A percentile compares a stretch with the other conserved stretches of the same genome.
phyloP scores from a whole-genome alignment of 1,140 invertebrate genomes.

The Antheraea pernyi region DNA sequence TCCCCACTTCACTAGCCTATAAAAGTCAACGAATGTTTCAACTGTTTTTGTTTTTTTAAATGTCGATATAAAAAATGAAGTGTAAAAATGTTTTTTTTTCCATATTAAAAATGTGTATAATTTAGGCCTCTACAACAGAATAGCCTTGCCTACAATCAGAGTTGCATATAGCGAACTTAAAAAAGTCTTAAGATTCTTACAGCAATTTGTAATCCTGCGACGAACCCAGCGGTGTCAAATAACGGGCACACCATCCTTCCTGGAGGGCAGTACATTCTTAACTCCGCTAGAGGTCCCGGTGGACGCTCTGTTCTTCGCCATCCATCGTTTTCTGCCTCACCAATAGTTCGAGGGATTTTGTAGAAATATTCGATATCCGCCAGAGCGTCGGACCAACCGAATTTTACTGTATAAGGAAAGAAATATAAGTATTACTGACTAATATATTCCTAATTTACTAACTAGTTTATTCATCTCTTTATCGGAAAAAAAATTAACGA shows the following conservation, averaged over 20 bases:
- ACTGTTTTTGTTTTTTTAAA: too few species aligned
- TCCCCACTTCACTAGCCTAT: too few species aligned
- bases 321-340: conserved; percentile 54
- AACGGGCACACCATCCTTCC: conserved; percentile 47
- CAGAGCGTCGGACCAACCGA: conserved; percentile 61
- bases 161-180: too few species aligned
- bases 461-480: too few species aligned
- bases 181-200: conserved; percentile 42
- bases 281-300: conserved; percentile 38
- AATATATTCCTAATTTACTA: too few species aligned
- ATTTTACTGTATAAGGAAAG: conserved; percentile 52
- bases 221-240: conserved; percentile 60
- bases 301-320: conserved; percentile 58
- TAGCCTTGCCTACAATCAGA: too few species aligned
- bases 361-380: conserved; percentile 69
- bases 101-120: too few species aligned
- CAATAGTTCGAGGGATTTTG: conserved; percentile 62
- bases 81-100: too few species aligned
- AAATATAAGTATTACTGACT: neutral
- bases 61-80: too few species aligned
- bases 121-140: too few species aligned
- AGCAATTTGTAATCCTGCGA: conserved; percentile 68
- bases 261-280: conserved; percentile 52
- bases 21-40: too few species aligned
- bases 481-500: too few species aligned